Percentiles rank a stretch among this genome's conserved stretches.
Evolutionary conservation across 2,113 vertebrate genomes (phyloP).

Genomic region (Grantiella picta): DNA sequence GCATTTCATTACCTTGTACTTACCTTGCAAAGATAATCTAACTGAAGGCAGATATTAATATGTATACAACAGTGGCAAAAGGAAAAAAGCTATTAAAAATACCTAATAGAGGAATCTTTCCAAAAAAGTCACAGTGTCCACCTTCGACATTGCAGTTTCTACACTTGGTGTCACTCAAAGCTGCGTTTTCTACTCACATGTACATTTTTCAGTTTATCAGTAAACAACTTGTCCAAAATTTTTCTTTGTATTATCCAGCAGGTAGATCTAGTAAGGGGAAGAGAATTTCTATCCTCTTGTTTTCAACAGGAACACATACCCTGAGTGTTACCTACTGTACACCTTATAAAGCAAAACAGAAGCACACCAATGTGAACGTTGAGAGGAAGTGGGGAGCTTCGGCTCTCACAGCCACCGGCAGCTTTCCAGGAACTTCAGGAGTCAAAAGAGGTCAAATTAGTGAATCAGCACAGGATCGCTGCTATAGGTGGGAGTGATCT

Average conservation of each 20-base stretch:
- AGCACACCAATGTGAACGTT: neutral
- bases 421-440: conserved; percentile 29
- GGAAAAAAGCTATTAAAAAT: neutral
- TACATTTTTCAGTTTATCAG: neutral
- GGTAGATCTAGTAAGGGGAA: neutral
- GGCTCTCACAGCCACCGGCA: neutral
- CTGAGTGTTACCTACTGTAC: neutral
- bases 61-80: neutral
- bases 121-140: neutral
- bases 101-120: neutral
- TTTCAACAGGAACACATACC: neutral
- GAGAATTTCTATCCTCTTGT: neutral
- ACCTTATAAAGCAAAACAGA: neutral
- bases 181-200: neutral
- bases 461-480: neutral
- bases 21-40: neutral
- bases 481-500: neutral
- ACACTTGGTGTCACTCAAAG: neutral
- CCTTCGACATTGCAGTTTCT: neutral
- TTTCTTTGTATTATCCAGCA: neutral
- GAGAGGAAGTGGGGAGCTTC: neutral
- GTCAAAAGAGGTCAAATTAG: neutral
- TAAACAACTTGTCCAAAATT: neutral
- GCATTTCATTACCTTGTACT: neutral
- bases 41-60: neutral